Base-by-base conservation (phyloP, 2,113 vertebrate genomes). In the Tragelaphus buxtoni region DNA sequence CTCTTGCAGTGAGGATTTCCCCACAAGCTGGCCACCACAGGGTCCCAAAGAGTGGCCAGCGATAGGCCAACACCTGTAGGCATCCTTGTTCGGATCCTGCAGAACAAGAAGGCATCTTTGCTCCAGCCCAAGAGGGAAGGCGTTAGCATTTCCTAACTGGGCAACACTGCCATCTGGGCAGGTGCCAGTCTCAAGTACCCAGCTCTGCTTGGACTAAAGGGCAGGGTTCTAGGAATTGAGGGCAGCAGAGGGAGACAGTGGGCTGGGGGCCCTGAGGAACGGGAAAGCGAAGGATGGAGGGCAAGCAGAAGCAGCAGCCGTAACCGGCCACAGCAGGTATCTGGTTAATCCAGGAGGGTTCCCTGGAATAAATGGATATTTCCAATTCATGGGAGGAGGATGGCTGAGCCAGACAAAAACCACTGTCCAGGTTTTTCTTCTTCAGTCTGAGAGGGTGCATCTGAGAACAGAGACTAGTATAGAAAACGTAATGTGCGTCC, bases 11-110 rank as follows among this genome's bases (percentile, higher is more conserved):
- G 28, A 39, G 93, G 74, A 20, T n/a, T 58, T 28, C 49, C 32
- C 47, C 11, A 13, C 10, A 28, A 45, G 32, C 56, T 56, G 61
- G 45, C 76, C 76, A 3, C 42, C 55, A 45, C 4, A 0, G 26
- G 83, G 16, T 28, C 53, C 72, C 77, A 10, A 4, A 55, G 4
- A 12, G 56, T 3, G 35, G 30, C 58, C 82, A 77, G 60, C 32
- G 1, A 17, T 47, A 9, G 60, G 20, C 17, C 45, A 4, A 47
- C 30, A 18, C 6, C n/a, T 32, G 0, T 1, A 5, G 65, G n/a
- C 0, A 1, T 42, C 35, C 86, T 55, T 5, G 2, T 3, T 28
- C 47, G 22, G 2, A 7, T 39, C 63, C 82, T n/a, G 0, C 0
- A 0, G 20, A 11, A 17, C 5, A 9, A 56, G 51, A 82, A 45